These are phyloP conservation scores for Nesogale talazaci DNA, from an alignment of 2,113 vertebrate species.

Conservation along the genomic window DNA sequence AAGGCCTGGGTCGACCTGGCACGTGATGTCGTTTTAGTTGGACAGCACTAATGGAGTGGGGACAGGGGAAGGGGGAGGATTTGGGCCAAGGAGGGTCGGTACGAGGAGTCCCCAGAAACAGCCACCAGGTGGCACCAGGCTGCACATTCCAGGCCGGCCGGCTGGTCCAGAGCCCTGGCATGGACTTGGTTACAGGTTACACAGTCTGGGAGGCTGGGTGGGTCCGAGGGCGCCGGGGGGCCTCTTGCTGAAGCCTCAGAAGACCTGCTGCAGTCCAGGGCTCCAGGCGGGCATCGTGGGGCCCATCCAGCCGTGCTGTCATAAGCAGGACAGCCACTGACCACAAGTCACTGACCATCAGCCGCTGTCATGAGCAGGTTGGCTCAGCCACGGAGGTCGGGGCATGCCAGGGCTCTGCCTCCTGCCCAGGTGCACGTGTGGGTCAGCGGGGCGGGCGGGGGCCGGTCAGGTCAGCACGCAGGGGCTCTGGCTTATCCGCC, in stretches of 20 bases:
- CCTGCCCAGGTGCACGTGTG: too few relatives aligned
- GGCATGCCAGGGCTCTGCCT: too few relatives aligned
- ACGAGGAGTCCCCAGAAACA: background rate
- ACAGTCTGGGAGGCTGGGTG: background rate
- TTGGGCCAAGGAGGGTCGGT: background rate
- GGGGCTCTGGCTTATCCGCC: slow-evolving; percentile 45
- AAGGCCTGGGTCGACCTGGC: background rate
- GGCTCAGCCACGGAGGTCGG: background rate
- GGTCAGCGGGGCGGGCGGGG: background rate
- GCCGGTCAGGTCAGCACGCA: slow-evolving; percentile 69
- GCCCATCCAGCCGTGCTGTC: background rate
- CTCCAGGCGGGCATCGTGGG: background rate
- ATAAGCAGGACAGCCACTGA: background rate
- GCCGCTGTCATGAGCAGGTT: too few relatives aligned
- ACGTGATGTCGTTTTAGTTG: background rate
- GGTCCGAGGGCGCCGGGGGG: background rate
- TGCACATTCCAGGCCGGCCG: background rate
- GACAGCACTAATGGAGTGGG: background rate
- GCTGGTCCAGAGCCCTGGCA: background rate
- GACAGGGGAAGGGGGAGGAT: background rate
- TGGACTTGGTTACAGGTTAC: too few relatives aligned
- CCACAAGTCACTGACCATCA: background rate
- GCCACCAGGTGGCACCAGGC: slow-evolving; percentile 21
- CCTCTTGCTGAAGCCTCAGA: background rate
- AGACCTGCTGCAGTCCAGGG: background rate